Evolutionary conservation across 2,113 vertebrate genomes (phyloP), one percentile per base, ranked within the genome.

Genomic region (Maccullochella peelii): DNA sequence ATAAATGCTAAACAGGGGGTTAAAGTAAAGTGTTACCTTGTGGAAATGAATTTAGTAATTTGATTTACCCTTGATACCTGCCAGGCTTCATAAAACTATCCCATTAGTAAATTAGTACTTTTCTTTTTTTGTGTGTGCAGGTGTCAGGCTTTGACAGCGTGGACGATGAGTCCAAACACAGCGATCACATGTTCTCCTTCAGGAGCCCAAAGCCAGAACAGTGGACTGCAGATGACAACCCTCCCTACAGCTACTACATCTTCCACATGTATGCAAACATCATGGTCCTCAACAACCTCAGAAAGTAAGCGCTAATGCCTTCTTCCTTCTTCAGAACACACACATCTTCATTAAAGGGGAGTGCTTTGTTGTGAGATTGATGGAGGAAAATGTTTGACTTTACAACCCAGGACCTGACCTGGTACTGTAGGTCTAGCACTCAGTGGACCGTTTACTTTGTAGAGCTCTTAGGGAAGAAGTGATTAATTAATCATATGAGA

Each of bases 121-220:
- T 23, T 27, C 15, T 16, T 62, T 55, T 42, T 6, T 57, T 78
- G 42, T 72, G 4, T 10, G 20, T 73, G n/a, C 87, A 99, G 98
- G 97, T 99, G 73, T 97, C 97, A 0, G 98, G 97, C 10, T 99
- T 99, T 63, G 98, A 99, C 94, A 98, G 97, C 1, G 97, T 98
- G n/a, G 98, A 99, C 23, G 97, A 98, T 52, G 98, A 99, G 85
- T 98, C 97, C 92, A 99, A 99, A 90, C 97, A 99, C 52, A 98
- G 97, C 1, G 95, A 97, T 86, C 97, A 98, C 82, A 97, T 98
- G 97, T 98, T 99, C 93, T 97, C 97, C 20, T 95, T 96, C 77
- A 97, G 96, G 88, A 99, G 97, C 90, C 97, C 97, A 55, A 97
- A 93, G 86, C 98, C 97, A 16, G 97, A 97, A 49, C 83, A 95